phyloP scores from a whole-genome alignment of 2,888 invertebrate species.

The Euspilapteryx auroguttella region DNA sequence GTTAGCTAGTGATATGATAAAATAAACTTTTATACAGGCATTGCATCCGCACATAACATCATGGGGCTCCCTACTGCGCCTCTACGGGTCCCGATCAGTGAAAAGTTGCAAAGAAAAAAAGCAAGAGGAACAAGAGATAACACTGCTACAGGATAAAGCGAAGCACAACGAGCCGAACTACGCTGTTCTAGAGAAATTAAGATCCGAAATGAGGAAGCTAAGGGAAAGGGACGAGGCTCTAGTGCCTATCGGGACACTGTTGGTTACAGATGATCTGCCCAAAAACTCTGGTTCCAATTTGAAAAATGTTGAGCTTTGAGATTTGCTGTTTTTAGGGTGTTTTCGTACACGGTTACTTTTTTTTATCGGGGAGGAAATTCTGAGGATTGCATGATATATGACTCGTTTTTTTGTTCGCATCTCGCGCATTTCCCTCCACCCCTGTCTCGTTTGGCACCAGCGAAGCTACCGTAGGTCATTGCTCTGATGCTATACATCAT shows the following conservation, averaged over 20 bases:
- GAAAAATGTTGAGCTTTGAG: conserved; percentile 74
- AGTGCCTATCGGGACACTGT: conserved; percentile 58
- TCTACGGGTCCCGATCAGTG: conserved; percentile 90
- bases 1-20: no score
- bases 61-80: conserved; percentile 91
- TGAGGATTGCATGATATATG: no score
- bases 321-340: no score
- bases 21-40: conserved; percentile 61
- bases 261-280: conserved; percentile 62
- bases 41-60: conserved; percentile 93
- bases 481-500: no score
- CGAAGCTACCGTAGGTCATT: no score
- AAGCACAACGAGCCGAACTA: conserved; percentile 89
- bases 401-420: no score
- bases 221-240: conserved; percentile 64
- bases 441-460: no score
- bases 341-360: no score
- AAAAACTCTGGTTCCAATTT: conserved; percentile 75
- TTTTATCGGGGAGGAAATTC: no score
- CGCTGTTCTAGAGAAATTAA: conserved; percentile 84
- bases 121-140: conserved; percentile 89
- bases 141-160: conserved; percentile 79
- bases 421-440: no score
- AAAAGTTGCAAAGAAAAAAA: conserved; percentile 92
- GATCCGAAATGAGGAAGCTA: conserved; percentile 79